Evolutionary conservation across 2,113 vertebrate species (phyloP), one percentile per base, ranked within the genome.

Genomic region (Dipodomys spectabilis): DNA sequence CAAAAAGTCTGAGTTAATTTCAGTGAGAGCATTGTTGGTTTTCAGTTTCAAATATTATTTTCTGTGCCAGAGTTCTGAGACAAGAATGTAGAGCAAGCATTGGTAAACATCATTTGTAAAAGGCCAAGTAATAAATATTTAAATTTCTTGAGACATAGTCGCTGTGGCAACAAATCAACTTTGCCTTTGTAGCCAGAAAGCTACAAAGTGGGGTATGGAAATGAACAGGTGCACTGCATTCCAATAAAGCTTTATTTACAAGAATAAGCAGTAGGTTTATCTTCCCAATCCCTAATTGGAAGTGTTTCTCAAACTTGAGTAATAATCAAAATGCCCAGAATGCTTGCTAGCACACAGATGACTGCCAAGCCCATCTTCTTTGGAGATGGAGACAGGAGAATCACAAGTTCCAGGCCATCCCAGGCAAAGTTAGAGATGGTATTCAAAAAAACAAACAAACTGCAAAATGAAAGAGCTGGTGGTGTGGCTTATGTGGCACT

Each of bases 201-300:
- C 28, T 44, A 7, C 35, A 39, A 5, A 39, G 39, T 44, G 28
- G 8, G 32, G 0, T 25, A 19, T 22, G 0, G 19, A 49, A 82
- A n/a, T 0, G 2, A 62, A 49, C 7, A 9, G 4, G 0, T n/a
- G 15, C 20, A 10, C 20, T 27, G 20, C 13, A 7, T 67, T 71
- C 32, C 27, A 79, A 53, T 92, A 62, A 94, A 83, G n/a, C 39
- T 90, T 88, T 32, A 25, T 90, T 88, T 32, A 25, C 10, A 68
- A 91, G 69, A 88, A 45, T 16, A 80, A 44, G 22, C n/a, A 27
- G 18, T 30, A 62, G 39, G 22, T 49, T 75, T 11, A 39, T 18
- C 12, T 27, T 57, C n/a, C 23, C 9, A 30, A 32, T 8, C 16
- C 7, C 60, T 45, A 12, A 65, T 23, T n/a, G 7, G 78, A 19